A percentile compares a stretch with the other conserved stretches of the same genome.
phyloP scores from a whole-genome alignment of 2,113 vertebrate species.

The Lophotis ruficrista region DNA sequence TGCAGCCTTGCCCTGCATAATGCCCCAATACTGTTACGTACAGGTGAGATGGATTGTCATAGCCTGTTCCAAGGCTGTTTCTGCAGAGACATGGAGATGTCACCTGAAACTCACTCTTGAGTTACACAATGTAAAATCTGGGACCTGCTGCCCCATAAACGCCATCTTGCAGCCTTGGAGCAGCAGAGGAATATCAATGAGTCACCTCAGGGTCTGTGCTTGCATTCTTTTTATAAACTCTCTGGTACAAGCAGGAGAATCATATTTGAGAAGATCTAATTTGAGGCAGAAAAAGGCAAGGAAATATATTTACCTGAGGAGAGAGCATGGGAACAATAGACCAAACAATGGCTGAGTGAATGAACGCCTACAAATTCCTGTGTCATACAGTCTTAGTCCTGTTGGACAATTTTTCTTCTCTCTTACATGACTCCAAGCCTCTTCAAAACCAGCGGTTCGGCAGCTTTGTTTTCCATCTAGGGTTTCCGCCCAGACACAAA shows the following conservation, averaged over 20 bases:
- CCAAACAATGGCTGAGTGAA: not conserved
- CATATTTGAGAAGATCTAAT: not conserved
- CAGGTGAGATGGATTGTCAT: not conserved
- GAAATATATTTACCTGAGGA: not conserved
- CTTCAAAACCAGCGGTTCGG: not conserved
- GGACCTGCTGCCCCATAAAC: not conserved
- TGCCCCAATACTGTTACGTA: not conserved
- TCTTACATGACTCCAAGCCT: fast-evolving
- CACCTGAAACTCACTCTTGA: not conserved
- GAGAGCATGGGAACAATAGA: not conserved
- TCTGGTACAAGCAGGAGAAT: not conserved
- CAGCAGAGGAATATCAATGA: not conserved
- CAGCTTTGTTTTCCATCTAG: not conserved
- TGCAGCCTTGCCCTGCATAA: not conserved
- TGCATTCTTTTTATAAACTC: not conserved
- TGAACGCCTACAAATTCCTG: not conserved
- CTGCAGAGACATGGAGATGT: not conserved
- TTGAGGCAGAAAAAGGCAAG: not conserved
- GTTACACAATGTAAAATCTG: not conserved
- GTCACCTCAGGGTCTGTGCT: not conserved
- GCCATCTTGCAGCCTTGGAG: not conserved
- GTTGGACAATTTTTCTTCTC: not conserved
- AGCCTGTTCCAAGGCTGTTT: not conserved
- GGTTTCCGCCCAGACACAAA: not conserved
- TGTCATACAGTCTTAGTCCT: not conserved